phyloP scores from a whole-genome alignment of 2,888 invertebrate species.

The Tetanocera ferruginea region DNA sequence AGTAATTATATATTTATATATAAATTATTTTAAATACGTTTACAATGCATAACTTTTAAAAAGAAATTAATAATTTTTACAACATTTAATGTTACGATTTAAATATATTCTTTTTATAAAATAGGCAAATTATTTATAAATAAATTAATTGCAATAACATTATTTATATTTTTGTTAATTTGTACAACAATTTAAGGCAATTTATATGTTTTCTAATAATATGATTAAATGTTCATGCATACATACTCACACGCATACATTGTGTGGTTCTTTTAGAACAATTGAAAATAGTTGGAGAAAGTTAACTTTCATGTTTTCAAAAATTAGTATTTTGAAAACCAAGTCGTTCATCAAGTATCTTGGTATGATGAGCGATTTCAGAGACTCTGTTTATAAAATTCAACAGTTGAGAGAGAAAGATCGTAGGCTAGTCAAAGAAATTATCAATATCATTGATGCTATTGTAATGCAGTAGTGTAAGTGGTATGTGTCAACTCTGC shows the following conservation, averaged over 20 bases:
- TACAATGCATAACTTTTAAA: background rate
- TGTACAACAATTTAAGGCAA: constrained; percentile 43
- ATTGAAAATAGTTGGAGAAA: no score
- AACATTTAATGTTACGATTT: background rate
- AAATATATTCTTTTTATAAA: background rate
- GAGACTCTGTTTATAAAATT: no score
- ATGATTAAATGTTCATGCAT: background rate
- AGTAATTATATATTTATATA: background rate
- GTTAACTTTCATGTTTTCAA: no score
- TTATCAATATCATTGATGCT: no score
- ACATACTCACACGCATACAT: background rate
- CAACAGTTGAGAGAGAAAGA: no score
- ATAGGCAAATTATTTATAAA: background rate
- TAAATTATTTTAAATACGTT: background rate
- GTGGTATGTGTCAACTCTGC: no score
- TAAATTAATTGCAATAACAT: background rate
- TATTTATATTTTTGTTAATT: constrained; percentile 26
- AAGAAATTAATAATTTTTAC: background rate
- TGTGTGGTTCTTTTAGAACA: no score
- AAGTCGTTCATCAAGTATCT: no score
- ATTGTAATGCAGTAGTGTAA: no score
- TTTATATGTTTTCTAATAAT: constrained; percentile 31
- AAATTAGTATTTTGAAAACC: no score
- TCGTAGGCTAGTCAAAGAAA: no score
- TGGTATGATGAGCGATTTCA: no score